phyloP scores from a whole-genome alignment of 2,888 invertebrate genomes.

The Drosophila flavopinicola region DNA sequence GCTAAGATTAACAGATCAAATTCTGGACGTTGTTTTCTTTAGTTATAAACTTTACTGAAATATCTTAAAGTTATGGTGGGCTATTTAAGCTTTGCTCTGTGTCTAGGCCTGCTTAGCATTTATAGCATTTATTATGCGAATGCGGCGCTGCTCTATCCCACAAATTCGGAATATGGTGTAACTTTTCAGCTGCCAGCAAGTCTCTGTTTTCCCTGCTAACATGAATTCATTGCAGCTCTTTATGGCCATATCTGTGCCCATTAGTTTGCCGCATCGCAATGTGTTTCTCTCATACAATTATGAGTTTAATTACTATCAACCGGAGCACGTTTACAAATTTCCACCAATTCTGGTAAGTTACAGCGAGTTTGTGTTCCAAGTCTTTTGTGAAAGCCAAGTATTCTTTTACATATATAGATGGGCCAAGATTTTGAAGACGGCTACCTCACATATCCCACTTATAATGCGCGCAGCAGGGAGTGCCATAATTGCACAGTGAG shows the following conservation, averaged over 20 bases:
- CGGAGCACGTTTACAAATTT: slow-evolving; percentile 85
- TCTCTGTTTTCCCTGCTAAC: neutral
- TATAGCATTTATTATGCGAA: neutral
- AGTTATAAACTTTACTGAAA: neutral
- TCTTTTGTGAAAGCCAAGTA: slow-evolving; percentile 4
- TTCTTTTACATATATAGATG: slow-evolving; percentile 44
- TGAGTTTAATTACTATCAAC: slow-evolving; percentile 88
- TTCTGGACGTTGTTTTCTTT: neutral
- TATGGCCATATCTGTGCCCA: slow-evolving; percentile 89
- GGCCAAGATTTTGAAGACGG: slow-evolving; percentile 57
- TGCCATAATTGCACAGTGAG: slow-evolving; percentile 58
- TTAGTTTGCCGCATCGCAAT: slow-evolving; percentile 88
- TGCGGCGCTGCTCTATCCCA: slow-evolving; percentile 55
- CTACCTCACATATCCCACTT: slow-evolving; percentile 56
- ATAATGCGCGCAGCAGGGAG: slow-evolving; percentile 19
- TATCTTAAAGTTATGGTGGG: slow-evolving; percentile 12
- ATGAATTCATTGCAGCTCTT: slow-evolving; percentile 86
- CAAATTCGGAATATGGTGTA: slow-evolving; percentile 74
- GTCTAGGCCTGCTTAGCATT: slow-evolving; percentile 10
- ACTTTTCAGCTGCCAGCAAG: slow-evolving; percentile 1
- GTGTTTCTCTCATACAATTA: slow-evolving; percentile 91
- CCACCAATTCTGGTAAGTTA: slow-evolving; percentile 76
- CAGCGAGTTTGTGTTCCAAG: slow-evolving; percentile 15
- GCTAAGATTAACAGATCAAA: slow-evolving; percentile 14
- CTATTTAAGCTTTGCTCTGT: neutral